These are phyloP conservation scores for Drosophila limbata DNA, from an alignment of 2,888 invertebrate genomes.

Conservation along the genomic window DNA sequence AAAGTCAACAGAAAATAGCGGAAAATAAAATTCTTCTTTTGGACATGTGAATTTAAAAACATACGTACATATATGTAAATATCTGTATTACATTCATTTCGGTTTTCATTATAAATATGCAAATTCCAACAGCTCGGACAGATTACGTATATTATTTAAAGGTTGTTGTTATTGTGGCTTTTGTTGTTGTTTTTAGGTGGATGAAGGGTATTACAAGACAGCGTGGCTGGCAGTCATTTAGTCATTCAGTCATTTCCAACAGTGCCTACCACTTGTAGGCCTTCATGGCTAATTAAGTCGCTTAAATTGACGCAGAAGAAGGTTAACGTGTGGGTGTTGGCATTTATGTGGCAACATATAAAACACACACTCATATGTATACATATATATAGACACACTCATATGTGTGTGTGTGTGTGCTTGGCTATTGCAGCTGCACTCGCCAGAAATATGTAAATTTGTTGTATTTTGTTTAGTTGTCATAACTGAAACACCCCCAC, in stretches of 20 bases:
- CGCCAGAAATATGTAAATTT: slow-evolving; percentile 66
- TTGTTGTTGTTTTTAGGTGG: neutral
- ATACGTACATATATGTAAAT: neutral
- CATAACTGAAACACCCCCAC: slow-evolving; percentile 66
- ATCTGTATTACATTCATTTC: slow-evolving; percentile 10
- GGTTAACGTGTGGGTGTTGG: slow-evolving; percentile 76
- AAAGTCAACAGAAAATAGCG: slow-evolving; percentile 2
- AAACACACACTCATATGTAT: slow-evolving; percentile 22
- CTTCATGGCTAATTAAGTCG: slow-evolving; percentile 80
- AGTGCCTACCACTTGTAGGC: slow-evolving; percentile 64
- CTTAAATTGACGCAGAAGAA: slow-evolving; percentile 69
- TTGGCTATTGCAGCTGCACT: slow-evolving; percentile 68
- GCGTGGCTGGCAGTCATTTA: slow-evolving; percentile 19
- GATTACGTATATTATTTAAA: slow-evolving; percentile 6
- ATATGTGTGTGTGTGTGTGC: slow-evolving; percentile 5
- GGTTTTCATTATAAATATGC: slow-evolving; percentile 27
- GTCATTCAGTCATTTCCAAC: slow-evolving; percentile 35
- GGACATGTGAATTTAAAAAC: neutral
- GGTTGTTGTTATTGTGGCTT: neutral
- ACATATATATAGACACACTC: neutral
- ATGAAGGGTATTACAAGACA: slow-evolving; percentile 27
- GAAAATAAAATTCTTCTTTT: neutral
- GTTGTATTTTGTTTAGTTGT: slow-evolving; percentile 58
- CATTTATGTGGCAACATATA: slow-evolving; percentile 68
- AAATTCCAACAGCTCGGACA: slow-evolving; percentile 11